These are phyloP conservation scores for Noctua fimbriata DNA, from an alignment of 2,888 invertebrate species.

Conservation along the genomic window DNA sequence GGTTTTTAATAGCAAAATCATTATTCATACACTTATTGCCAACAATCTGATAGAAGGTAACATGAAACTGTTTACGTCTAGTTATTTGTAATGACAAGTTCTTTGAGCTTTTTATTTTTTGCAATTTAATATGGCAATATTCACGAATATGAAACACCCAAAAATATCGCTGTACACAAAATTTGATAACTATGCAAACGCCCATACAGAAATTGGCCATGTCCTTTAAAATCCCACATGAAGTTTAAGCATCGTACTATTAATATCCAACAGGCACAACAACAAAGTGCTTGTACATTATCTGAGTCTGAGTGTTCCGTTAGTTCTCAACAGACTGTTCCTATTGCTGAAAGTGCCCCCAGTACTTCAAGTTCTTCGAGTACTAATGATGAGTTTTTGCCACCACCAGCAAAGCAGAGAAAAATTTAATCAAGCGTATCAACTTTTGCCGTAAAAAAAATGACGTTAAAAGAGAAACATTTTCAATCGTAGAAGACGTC, in stretches of 20 bases:
- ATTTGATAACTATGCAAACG: too few relatives aligned
- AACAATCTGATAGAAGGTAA: too few relatives aligned
- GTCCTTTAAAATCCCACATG: conserved; percentile 27
- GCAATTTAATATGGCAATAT: too few relatives aligned
- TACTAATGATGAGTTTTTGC: conserved; percentile 26
- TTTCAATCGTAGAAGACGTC: conserved; percentile 31
- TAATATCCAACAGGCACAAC: conserved; percentile 25
- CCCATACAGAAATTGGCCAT: too few relatives aligned
- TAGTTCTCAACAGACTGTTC: conserved; percentile 29
- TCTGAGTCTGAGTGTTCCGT: conserved; percentile 22
- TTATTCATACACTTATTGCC: too few relatives aligned
- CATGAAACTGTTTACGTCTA: too few relatives aligned
- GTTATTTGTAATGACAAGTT: too few relatives aligned
- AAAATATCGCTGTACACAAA: too few relatives aligned
- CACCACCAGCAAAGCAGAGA: conserved; percentile 31
- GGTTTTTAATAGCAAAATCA: too few relatives aligned
- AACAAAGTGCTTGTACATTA: conserved; percentile 21
- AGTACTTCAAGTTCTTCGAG: conserved; percentile 23
- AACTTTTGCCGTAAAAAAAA: conserved; percentile 16
- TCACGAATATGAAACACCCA: too few relatives aligned
- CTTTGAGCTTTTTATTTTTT: too few relatives aligned
- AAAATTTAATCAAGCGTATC: conserved; percentile 22
- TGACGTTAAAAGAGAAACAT: conserved; percentile 15
- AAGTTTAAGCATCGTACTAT: conserved; percentile 24
- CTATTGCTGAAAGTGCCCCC: conserved; percentile 17